Conservation (phyloP, 2,888 invertebrate species). For the Toxonevra muliebris region DNA sequence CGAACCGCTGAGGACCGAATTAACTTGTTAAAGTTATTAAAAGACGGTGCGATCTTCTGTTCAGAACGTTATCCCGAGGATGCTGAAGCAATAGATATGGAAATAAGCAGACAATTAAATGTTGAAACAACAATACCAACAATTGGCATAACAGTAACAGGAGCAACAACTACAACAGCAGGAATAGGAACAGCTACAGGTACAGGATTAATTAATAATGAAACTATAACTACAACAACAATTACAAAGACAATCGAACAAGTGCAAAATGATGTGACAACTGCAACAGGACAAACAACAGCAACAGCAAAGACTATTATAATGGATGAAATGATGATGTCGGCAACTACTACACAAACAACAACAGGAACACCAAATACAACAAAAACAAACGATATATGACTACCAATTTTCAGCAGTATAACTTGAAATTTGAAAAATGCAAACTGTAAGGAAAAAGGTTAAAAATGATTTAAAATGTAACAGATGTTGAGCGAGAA, state of each 20-base stretch:
- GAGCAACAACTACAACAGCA: conserved; percentile 35
- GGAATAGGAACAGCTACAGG: conserved; percentile 22
- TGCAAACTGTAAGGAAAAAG: conserved; percentile 43
- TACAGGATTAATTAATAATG: conserved; percentile 2
- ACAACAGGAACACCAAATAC: conserved; percentile 28
- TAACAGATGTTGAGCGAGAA: conserved; percentile 29
- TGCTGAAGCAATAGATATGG: conserved; percentile 62
- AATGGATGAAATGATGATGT: background rate
- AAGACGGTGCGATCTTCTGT: conserved; percentile 63
- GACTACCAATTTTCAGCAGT: conserved; percentile 63
- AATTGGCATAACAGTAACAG: conserved; percentile 28
- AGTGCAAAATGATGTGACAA: conserved; percentile 47
- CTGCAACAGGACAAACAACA: conserved; percentile 35
- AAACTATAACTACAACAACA: conserved; percentile 23
- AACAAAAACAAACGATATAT: conserved; percentile 54
- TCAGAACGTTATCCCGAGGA: conserved; percentile 64
- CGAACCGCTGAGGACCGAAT: conserved; percentile 87
- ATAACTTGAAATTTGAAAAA: conserved; percentile 59
- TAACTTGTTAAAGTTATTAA: conserved; percentile 80
- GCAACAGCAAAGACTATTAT: conserved; percentile 1
- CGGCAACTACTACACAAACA: conserved; percentile 15
- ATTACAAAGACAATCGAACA: conserved; percentile 56
- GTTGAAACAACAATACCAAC: conserved; percentile 45
- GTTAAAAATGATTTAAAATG: conserved; percentile 41
- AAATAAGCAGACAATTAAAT: conserved; percentile 58